Percentiles rank a stretch among this genome's conserved stretches.
These are phyloP conservation scores for Anagyrus pseudococci DNA, from an alignment of 2,888 invertebrate genomes.

Conservation along the genomic window DNA sequence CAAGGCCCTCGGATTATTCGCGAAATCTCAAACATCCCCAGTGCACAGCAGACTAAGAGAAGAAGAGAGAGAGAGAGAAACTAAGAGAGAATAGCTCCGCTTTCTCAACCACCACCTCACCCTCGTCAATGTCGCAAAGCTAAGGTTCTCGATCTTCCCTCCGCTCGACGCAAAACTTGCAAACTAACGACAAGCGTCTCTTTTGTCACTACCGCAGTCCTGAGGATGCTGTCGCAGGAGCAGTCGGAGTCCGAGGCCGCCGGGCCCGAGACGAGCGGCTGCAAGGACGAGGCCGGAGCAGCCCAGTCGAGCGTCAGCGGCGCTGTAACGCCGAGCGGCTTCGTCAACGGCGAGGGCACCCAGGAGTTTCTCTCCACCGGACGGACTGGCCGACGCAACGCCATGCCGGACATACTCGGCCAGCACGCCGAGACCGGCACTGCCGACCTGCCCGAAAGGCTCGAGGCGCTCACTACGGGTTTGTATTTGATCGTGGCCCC, in stretches of 20 bases:
- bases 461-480: constrained; percentile 73
- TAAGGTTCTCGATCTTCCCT: not conserved
- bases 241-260: constrained; percentile 47
- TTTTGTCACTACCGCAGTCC: constrained; percentile 42
- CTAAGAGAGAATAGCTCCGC: too few relatives aligned
- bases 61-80: too few relatives aligned
- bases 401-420: constrained; percentile 83
- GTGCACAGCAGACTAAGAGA: too few relatives aligned
- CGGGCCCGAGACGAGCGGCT: constrained; percentile 39
- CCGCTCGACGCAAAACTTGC: not conserved
- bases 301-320: constrained; percentile 43
- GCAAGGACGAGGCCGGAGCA: constrained; percentile 38
- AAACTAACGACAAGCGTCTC: not conserved
- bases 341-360: constrained; percentile 65
- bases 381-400: constrained; percentile 86
- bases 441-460: constrained; percentile 77
- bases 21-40: too few relatives aligned
- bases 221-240: constrained; percentile 56
- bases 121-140: too few relatives aligned
- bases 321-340: constrained; percentile 53
- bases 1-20: too few relatives aligned
- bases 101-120: too few relatives aligned
- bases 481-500: too few relatives aligned
- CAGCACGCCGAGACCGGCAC: constrained; percentile 76
- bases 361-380: constrained; percentile 86